phyloP scores from a whole-genome alignment of 1,140 invertebrate species.

The Aphelinus certus region DNA sequence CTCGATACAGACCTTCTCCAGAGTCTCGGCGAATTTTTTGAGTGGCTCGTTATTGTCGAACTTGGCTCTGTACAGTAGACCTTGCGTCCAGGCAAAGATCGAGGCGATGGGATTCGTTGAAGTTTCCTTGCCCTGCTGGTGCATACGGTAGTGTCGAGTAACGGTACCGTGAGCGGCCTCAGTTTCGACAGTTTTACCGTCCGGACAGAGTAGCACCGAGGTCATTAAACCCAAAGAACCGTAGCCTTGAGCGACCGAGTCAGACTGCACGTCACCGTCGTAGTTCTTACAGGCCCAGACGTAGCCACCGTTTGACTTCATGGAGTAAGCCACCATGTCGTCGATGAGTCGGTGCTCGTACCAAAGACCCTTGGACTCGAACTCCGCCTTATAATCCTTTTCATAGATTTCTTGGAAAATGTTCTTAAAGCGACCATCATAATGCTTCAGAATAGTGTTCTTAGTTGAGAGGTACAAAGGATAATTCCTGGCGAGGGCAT shows the following conservation, averaged over 20 bases:
- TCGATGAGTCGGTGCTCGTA: constrained; percentile 98
- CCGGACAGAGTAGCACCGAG: constrained; percentile 92
- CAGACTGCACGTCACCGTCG: constrained; percentile 98
- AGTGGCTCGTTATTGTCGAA: constrained; percentile 86
- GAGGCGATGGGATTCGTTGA: constrained; percentile 99
- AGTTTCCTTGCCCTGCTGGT: constrained; percentile 96
- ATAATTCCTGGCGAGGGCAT: constrained; percentile 84
- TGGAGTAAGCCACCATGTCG: constrained; percentile 98
- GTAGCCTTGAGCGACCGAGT: constrained; percentile 95
- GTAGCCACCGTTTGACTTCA: constrained; percentile 98
- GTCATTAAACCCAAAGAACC: constrained; percentile 96
- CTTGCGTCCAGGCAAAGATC: constrained; percentile 97
- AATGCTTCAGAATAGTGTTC: constrained; percentile 98
- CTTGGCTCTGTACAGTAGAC: constrained; percentile 91
- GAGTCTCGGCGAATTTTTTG: constrained; percentile 79
- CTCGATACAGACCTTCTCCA: constrained; percentile 92
- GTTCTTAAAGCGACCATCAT: constrained; percentile 98
- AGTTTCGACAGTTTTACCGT: constrained; percentile 96
- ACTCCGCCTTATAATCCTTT: constrained; percentile 85
- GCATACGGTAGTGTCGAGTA: constrained; percentile 91
- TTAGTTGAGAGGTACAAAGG: constrained; percentile 97
- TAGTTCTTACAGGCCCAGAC: constrained; percentile 99
- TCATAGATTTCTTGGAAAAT: constrained; percentile 99
- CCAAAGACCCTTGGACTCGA: constrained; percentile 89
- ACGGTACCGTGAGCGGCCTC: constrained; percentile 99